phyloP scores from a whole-genome alignment of 1,140 invertebrate species.

The Drosophila tropicalis region DNA sequence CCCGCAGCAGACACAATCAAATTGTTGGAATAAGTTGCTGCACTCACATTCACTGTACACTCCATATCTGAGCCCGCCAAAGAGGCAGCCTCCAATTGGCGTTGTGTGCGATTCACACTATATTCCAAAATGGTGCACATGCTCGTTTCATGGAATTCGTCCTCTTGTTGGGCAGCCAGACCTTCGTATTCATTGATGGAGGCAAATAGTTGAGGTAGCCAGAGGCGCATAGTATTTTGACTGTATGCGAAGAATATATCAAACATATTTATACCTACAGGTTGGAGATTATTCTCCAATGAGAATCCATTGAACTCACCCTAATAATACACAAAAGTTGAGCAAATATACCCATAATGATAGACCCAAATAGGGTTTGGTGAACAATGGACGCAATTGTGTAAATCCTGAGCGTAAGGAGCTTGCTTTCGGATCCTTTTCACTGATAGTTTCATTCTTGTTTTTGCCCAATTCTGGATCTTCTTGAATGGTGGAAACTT shows the following conservation, averaged over 20 bases:
- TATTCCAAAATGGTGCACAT: constrained; percentile 67
- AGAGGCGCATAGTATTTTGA: constrained; percentile 79
- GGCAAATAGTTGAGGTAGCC: constrained; percentile 85
- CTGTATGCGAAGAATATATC: neutral
- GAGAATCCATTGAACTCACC: constrained; percentile 38
- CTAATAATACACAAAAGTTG: constrained; percentile 71
- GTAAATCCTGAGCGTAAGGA: constrained; percentile 43
- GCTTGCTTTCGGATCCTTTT: constrained; percentile 20
- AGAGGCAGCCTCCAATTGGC: constrained; percentile 30
- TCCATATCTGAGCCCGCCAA: neutral
- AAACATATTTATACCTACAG: no score
- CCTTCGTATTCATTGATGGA: constrained; percentile 82
- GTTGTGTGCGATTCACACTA: constrained; percentile 59
- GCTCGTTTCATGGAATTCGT: constrained; percentile 26
- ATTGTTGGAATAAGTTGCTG: constrained; percentile 84
- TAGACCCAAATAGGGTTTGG: constrained; percentile 63
- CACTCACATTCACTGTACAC: constrained; percentile 62
- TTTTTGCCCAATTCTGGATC: constrained; percentile 28
- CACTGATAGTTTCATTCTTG: neutral
- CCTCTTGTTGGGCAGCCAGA: constrained; percentile 4
- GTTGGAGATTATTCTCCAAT: no score
- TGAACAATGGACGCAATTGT: constrained; percentile 64
- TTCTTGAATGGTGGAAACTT: neutral
- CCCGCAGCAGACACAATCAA: constrained; percentile 84
- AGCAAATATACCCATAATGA: constrained; percentile 70